These are phyloP conservation scores for Helobdella robusta DNA, from an alignment of 2,888 invertebrate genomes.

Conservation along the genomic window DNA sequence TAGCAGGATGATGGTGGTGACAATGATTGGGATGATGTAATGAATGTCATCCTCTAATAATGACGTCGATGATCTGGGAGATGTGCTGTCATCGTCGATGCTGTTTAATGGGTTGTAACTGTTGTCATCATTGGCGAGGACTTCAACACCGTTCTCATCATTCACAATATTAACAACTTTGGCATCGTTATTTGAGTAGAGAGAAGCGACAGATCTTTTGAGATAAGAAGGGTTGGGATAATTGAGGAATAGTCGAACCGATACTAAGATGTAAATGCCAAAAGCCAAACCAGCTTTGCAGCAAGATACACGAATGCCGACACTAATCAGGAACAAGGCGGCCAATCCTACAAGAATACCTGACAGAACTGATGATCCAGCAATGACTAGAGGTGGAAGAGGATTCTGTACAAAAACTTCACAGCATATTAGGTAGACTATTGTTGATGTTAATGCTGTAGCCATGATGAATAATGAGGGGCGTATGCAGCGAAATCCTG, in stretches of 20 bases:
- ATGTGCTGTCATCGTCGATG: background rate
- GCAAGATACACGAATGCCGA: background rate
- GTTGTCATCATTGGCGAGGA: background rate
- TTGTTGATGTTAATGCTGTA: background rate
- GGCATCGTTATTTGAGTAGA: background rate
- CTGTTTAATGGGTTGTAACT: too few species aligned
- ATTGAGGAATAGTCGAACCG: background rate
- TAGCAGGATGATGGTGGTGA: constrained; percentile 1
- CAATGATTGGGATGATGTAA: background rate
- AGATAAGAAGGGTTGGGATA: background rate
- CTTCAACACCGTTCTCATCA: background rate
- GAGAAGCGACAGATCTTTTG: too few species aligned
- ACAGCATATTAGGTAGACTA: constrained; percentile 5
- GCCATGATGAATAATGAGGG: constrained; percentile 8
- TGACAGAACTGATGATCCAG: background rate
- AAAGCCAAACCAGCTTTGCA: background rate
- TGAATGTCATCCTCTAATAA: too few species aligned
- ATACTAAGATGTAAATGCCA: constrained; percentile 2
- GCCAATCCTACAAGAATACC: background rate
- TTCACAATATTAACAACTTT: background rate
- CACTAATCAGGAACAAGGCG: background rate
- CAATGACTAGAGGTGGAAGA: constrained; percentile 3
- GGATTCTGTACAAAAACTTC: background rate
- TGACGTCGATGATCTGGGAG: too few species aligned
- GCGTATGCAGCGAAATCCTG: constrained; percentile 1